phyloP scores from a whole-genome alignment of 1,140 invertebrate species.

The Leptopilina boulardi region DNA sequence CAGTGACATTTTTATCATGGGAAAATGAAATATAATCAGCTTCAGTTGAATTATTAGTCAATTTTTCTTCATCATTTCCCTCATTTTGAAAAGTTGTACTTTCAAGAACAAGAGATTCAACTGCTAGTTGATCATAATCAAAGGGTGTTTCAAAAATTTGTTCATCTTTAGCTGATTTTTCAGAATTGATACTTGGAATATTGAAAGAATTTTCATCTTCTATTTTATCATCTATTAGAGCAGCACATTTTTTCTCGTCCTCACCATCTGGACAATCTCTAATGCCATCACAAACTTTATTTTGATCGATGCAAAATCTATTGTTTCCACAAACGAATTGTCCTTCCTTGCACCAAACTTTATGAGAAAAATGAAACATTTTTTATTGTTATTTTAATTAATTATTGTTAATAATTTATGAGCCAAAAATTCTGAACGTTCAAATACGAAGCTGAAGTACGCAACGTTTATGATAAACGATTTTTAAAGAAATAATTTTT shows the following conservation, averaged over 20 bases:
- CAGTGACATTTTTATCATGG: slow-evolving; percentile 24
- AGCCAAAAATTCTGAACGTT: too few relatives aligned
- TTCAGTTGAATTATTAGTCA: slow-evolving; percentile 33
- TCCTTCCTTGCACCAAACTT: slow-evolving; percentile 86
- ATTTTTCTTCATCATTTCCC: slow-evolving; percentile 38
- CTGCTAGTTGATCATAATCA: slow-evolving; percentile 56
- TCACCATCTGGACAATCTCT: slow-evolving; percentile 88
- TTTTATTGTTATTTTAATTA: too few relatives aligned
- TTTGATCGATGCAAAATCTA: slow-evolving; percentile 81
- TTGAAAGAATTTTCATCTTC: slow-evolving; percentile 53
- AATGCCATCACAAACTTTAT: slow-evolving; percentile 84
- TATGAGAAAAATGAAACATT: background rate
- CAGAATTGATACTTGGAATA: slow-evolving; percentile 30
- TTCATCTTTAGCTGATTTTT: slow-evolving; percentile 42
- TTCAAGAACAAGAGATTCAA: slow-evolving; percentile 60
- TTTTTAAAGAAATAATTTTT: too few relatives aligned
- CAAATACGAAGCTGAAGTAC: too few relatives aligned
- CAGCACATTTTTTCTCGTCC: slow-evolving; percentile 86
- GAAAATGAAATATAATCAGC: background rate
- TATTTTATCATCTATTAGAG: slow-evolving; percentile 66
- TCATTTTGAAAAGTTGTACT: slow-evolving; percentile 58
- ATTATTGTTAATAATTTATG: too few relatives aligned
- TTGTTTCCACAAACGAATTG: slow-evolving; percentile 87
- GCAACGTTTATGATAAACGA: too few relatives aligned
- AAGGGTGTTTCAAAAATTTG: slow-evolving; percentile 37